Percentiles rank a stretch among this genome's conserved stretches.
Evolutionary conservation across 2,888 invertebrate species (phyloP).

Genomic region (Eumacrocentrus americanus): DNA sequence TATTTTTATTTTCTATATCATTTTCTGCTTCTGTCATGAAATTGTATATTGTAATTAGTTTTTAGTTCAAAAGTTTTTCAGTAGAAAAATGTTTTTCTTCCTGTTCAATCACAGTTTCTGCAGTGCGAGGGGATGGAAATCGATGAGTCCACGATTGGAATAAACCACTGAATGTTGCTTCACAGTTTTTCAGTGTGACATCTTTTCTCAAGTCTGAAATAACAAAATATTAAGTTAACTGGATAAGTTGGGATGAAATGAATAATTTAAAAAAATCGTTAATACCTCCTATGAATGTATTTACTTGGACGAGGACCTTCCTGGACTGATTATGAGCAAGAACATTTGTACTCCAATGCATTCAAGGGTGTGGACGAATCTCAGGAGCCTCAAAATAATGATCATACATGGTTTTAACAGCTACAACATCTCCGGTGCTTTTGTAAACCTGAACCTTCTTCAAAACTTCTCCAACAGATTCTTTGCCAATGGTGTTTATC

Average conservation of each 20-base stretch:
- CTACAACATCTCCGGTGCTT: slow-evolving; percentile 80
- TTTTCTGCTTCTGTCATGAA: not conserved
- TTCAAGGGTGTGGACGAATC: slow-evolving; percentile 73
- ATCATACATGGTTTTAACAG: slow-evolving; percentile 78
- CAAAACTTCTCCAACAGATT: slow-evolving; percentile 84
- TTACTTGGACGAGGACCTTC: slow-evolving; percentile 89
- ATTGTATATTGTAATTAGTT: not conserved
- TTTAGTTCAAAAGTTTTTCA: slow-evolving; percentile 32
- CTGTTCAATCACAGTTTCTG: slow-evolving; percentile 69
- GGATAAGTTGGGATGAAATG: not conserved
- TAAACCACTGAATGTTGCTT: slow-evolving; percentile 77
- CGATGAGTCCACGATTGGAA: slow-evolving; percentile 87
- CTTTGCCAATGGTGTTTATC: slow-evolving; percentile 82
- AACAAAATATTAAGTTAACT: not conserved
- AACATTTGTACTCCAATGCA: slow-evolving; percentile 84
- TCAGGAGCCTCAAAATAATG: slow-evolving; percentile 80
- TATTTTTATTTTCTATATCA: slow-evolving; percentile 20
- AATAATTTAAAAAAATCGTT: slow-evolving; percentile 2
- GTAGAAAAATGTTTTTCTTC: slow-evolving; percentile 67
- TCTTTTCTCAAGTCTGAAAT: slow-evolving; percentile 58
- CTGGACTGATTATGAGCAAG: slow-evolving; percentile 88
- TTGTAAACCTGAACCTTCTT: slow-evolving; percentile 90
- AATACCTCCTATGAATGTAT: slow-evolving; percentile 70
- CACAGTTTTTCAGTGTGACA: slow-evolving; percentile 76
- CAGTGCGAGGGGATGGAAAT: slow-evolving; percentile 69